Evolutionary conservation across 2,113 vertebrate species (phyloP).

Genomic region (Syngnathus scovelli): DNA sequence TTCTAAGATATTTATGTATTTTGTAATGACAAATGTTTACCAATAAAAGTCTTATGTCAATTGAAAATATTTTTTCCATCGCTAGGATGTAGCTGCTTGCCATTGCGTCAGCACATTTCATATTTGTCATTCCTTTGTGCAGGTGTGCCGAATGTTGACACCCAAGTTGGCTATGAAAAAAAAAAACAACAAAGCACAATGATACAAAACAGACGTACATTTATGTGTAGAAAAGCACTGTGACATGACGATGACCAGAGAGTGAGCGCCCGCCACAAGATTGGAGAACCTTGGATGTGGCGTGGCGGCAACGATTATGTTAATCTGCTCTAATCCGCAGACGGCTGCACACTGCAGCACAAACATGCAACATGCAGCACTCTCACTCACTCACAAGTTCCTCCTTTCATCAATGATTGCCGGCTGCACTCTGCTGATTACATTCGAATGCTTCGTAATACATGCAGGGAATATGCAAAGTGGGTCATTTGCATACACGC

Average conservation of each 20-base stretch:
- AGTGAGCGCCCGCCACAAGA: not conserved
- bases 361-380: not conserved
- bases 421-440: not conserved
- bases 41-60: not conserved
- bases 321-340: slow-evolving; percentile 63
- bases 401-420: not conserved
- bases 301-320: slow-evolving; percentile 55
- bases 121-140: not conserved
- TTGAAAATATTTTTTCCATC: not conserved
- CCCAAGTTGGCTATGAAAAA: not conserved
- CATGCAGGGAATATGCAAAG: not conserved
- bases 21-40: not conserved
- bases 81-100: too few relatives aligned
- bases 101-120: not conserved
- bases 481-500: not conserved
- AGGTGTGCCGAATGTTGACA: not conserved
- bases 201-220: not conserved
- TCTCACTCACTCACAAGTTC: not conserved
- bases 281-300: slow-evolving; percentile 44
- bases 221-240: not conserved
- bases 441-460: not conserved
- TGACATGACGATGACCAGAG: not conserved
- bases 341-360: slow-evolving; percentile 25
- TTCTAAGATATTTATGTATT: not conserved
- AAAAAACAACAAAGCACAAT: not conserved